A percentile compares a stretch with the other conserved stretches of the same genome.
These are phyloP conservation scores for Agrilus mali DNA, from an alignment of 2,888 invertebrate genomes.

Conservation along the genomic window DNA sequence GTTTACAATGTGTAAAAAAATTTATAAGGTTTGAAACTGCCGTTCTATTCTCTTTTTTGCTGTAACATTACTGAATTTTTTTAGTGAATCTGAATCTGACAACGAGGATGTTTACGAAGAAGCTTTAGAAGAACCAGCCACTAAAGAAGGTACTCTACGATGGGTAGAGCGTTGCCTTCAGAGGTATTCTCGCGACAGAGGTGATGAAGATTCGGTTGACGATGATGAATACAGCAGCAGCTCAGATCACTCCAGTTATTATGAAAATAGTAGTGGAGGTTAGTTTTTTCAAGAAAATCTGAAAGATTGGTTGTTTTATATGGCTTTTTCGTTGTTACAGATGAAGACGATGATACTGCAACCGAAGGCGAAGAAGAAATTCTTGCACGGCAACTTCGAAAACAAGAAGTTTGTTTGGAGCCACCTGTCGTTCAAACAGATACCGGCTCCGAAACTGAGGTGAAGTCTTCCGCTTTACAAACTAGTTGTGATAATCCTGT, in stretches of 20 bases:
- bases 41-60: slow-evolving; percentile 1
- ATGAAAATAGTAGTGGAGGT: slow-evolving; percentile 39
- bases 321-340: slow-evolving; percentile 28
- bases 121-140: slow-evolving; percentile 49
- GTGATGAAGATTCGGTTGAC: slow-evolving; percentile 28
- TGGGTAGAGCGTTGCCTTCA: slow-evolving; percentile 57
- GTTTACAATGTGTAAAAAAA: background rate
- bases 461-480: slow-evolving; percentile 35
- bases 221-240: slow-evolving; percentile 27
- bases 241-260: slow-evolving; percentile 35
- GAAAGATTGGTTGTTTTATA: slow-evolving; percentile 1
- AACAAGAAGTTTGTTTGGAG: slow-evolving; percentile 53
- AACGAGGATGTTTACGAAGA: slow-evolving; percentile 57
- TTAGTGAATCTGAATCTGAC: slow-evolving; percentile 46
- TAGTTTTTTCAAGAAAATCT: slow-evolving; percentile 10
- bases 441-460: slow-evolving; percentile 59
- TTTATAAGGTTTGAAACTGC: slow-evolving; percentile 1
- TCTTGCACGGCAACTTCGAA: slow-evolving; percentile 51
- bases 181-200: slow-evolving; percentile 32
- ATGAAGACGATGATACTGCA: slow-evolving; percentile 55
- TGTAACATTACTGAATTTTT: slow-evolving; percentile 7
- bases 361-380: slow-evolving; percentile 61
- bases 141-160: slow-evolving; percentile 54
- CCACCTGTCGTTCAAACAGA: slow-evolving; percentile 51
- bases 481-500: slow-evolving; percentile 7